Evolutionary conservation across 2,797 vertebrate genomes (phyloP).

Genomic region (Mionectes olivaceus): DNA sequence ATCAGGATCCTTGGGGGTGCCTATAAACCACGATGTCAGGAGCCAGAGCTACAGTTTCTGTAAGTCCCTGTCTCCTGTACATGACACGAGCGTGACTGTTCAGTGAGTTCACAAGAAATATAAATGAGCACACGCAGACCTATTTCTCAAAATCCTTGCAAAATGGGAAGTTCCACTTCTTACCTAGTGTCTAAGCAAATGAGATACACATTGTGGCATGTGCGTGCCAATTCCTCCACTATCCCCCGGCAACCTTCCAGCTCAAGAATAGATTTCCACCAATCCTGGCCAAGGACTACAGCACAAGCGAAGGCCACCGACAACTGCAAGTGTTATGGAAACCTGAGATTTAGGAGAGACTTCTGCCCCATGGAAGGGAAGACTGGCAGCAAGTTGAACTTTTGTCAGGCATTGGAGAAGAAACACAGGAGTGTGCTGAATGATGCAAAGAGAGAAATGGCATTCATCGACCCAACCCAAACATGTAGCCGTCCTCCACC

Average conservation of each 20-base stretch:
- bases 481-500: accelerated
- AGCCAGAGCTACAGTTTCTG: not conserved
- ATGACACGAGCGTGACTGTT: accelerated
- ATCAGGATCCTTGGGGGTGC: not conserved
- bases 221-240: not conserved
- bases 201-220: accelerated
- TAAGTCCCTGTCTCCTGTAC: not conserved
- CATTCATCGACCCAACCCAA: not conserved
- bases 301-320: not conserved
- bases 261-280: not conserved
- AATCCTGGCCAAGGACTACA: not conserved
- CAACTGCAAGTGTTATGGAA: not conserved
- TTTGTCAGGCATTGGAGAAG: not conserved
- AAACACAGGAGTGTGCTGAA: not conserved
- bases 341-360: not conserved
- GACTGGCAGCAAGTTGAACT: not conserved
- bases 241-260: not conserved
- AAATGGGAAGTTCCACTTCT: not conserved
- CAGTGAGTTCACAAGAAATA: not conserved
- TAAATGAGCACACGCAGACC: not conserved
- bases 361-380: not conserved
- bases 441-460: not conserved
- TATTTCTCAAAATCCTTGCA: not conserved
- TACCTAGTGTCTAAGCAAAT: not conserved
- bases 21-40: not conserved